phyloP scores from a whole-genome alignment of 2,888 invertebrate species.

The Caenorhabditis virilis region DNA sequence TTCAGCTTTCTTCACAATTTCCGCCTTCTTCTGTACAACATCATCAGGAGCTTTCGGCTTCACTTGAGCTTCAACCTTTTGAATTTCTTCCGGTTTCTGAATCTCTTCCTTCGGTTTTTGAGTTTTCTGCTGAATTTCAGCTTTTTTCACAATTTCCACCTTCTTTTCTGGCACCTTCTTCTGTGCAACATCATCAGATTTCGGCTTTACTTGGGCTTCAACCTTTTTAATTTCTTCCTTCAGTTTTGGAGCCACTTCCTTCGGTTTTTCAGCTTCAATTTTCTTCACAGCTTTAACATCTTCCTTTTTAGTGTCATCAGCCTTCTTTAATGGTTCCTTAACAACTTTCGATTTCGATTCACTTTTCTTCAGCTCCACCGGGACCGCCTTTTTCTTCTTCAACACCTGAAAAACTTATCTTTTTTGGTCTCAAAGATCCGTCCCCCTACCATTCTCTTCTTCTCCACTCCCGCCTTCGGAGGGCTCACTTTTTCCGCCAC shows the following conservation, averaged over 20 bases:
- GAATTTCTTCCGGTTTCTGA: too few species aligned
- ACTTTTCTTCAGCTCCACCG: not conserved
- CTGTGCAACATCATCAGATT: not conserved
- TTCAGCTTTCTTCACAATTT: not conserved
- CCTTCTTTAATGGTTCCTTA: constrained; percentile 2
- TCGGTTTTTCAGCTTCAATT: not conserved
- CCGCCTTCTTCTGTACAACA: not conserved
- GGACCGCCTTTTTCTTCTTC: too few species aligned
- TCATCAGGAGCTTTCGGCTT: constrained; percentile 2
- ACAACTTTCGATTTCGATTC: not conserved
- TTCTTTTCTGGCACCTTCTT: not conserved
- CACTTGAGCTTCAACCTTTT: too few species aligned
- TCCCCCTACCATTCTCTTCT: constrained; percentile 22
- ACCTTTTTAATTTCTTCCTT: not conserved
- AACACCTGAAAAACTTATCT: not conserved
- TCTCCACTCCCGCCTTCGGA: constrained; percentile 10
- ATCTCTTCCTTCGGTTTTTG: not conserved
- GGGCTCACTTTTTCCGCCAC: too few species aligned
- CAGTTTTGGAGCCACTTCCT: not conserved
- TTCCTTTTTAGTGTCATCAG: too few species aligned
- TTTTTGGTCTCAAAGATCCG: not conserved
- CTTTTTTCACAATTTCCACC: constrained; percentile 10
- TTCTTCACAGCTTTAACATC: too few species aligned
- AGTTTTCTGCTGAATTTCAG: not conserved
- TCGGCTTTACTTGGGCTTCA: constrained; percentile 1